phyloP scores from a whole-genome alignment of 2,888 invertebrate species.

The Caenorhabditis sp. region DNA sequence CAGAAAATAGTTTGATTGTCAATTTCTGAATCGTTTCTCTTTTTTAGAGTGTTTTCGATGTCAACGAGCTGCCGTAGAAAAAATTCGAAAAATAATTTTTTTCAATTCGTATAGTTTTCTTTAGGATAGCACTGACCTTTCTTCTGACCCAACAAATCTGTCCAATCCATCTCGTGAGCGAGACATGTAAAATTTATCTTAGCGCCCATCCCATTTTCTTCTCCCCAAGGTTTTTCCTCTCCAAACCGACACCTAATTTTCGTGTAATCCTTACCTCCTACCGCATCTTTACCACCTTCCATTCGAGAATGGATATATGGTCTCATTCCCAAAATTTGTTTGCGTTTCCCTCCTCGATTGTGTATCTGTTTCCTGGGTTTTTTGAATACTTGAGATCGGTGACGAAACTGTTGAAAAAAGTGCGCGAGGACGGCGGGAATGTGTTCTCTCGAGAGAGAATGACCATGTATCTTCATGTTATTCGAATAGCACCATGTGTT shows the following conservation, averaged over 20 bases:
- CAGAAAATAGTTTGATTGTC: not conserved
- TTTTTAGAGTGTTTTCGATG: not conserved
- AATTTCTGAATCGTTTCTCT: not conserved
- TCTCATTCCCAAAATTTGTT: conserved; percentile 43
- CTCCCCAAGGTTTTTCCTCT: conserved; percentile 46
- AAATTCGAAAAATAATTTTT: not conserved
- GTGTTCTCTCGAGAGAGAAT: conserved; percentile 46
- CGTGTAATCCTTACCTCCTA: conserved; percentile 3
- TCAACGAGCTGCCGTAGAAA: not conserved
- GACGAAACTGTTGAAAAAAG: conserved; percentile 62
- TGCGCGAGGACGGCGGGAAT: conserved; percentile 48
- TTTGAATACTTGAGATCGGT: conserved; percentile 56
- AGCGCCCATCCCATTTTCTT: conserved; percentile 50
- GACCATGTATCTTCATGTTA: conserved; percentile 51
- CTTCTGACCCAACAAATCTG: conserved; percentile 29
- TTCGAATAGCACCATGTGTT: conserved; percentile 30
- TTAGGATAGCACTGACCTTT: conserved; percentile 27
- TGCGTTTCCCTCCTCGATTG: conserved; percentile 35
- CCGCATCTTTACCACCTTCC: conserved; percentile 24
- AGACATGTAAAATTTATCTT: conserved; percentile 47
- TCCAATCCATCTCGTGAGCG: conserved; percentile 49
- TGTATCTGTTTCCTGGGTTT: conserved; percentile 46
- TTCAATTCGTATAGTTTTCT: conserved; percentile 6
- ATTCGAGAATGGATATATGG: not conserved
- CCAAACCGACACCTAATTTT: conserved; percentile 34